Evolutionary conservation across 2,888 invertebrate species (phyloP), one percentile per base, ranked within the genome.

Genomic region (Pterobdella sp.): DNA sequence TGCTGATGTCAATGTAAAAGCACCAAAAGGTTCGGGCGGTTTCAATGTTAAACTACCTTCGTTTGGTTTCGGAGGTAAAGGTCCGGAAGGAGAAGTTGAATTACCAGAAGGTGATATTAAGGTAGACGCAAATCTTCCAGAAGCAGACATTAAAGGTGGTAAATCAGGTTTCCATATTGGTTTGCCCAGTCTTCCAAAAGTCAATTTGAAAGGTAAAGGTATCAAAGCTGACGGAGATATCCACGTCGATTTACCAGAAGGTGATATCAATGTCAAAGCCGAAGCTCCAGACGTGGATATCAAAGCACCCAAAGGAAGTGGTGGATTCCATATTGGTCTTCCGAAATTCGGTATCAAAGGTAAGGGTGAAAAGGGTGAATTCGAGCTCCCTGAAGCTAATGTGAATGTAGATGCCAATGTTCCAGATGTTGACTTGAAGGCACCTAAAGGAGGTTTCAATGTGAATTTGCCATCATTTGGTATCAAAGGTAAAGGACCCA

Each of bases 101-200:
- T n/a, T 56, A n/a, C 70, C 70, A 49, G 73, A 68, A 42, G 73
- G 18, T 1, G 34, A 73, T 29, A 36, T 72, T 31, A 66, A 68
- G n/a, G 68, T 42, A 3, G 26, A 68, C 7, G 72, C 65, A 22
- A 49, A 68, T n/a, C 69, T 69, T 42, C 69, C 69, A 49, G 69
- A 69, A 7, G 69, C 69, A 34, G 69, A 69, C 34, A 2, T 66
- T 7, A 68, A 68, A 68, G 73, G 49, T 2, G 69, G 73, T n/a
- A 67, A 72, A 72, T 66, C 66, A 10, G 72, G 66, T n/a, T 65
- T 72, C 34, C 66, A 72, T 26, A 66, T 72, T 35, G 72, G 66
- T 26, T 66, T 72, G 37, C 73, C 73, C 18, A 36, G 32, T 10
- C 64, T 72, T 2, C 72, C 72, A n/a, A 72, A 72, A 37, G 65